Conservation (phyloP, 2,888 invertebrate species). For the Caenorhabditis angaria region DNA sequence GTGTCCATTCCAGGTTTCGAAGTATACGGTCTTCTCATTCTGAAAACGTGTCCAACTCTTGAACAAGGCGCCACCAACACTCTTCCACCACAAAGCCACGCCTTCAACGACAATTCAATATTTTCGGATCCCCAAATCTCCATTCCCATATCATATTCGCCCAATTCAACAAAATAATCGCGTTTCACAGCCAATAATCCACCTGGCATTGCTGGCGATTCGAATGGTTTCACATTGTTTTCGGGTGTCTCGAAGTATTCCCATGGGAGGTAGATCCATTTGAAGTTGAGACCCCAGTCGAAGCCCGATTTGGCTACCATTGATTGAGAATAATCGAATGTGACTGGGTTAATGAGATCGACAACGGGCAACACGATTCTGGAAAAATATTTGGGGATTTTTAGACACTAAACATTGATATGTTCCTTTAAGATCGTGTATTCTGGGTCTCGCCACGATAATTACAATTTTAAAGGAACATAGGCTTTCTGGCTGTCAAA, state of each 20-base stretch:
- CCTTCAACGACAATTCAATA: conserved; percentile 37
- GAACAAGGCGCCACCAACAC: conserved; percentile 95
- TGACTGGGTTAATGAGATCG: conserved; percentile 97
- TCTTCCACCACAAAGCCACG: conserved; percentile 95
- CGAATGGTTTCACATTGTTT: conserved; percentile 76
- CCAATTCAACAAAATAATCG: conserved; percentile 95
- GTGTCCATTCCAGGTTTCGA: conserved; percentile 80
- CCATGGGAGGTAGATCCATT: conserved; percentile 84
- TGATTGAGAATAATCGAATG: conserved; percentile 86
- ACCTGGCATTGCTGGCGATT: conserved; percentile 96
- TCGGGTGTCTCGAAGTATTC: conserved; percentile 78
- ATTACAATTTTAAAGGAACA: too few relatives aligned
- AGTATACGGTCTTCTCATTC: conserved; percentile 94
- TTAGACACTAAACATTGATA: too few relatives aligned
- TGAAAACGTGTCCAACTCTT: conserved; percentile 95
- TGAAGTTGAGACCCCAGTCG: conserved; percentile 98
- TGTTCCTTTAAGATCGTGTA: too few relatives aligned
- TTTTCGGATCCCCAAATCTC: conserved; percentile 98
- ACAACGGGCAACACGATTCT: conserved; percentile 98
- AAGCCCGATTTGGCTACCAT: conserved; percentile 99
- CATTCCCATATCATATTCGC: conserved; percentile 98
- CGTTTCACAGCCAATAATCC: conserved; percentile 89
- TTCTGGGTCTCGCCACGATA: too few relatives aligned
- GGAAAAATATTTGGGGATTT: too few relatives aligned
- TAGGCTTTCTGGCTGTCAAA: too few relatives aligned